Conservation (phyloP, 1,140 invertebrate genomes). For the Elymnias hypermnestra region DNA sequence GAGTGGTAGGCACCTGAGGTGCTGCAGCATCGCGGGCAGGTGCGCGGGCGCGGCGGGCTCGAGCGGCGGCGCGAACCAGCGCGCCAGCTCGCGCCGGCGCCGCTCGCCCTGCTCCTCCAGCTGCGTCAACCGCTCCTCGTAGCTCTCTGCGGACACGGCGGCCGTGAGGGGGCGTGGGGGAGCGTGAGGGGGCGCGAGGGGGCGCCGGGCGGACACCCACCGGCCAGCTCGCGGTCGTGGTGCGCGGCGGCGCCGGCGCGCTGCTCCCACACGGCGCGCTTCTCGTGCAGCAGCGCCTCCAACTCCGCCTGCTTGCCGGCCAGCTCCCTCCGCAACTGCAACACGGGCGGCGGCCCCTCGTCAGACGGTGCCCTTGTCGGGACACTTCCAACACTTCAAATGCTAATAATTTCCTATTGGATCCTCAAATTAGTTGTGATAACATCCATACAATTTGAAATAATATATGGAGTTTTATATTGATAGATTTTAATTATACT, state of each 20-base stretch:
- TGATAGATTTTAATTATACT: too few species aligned
- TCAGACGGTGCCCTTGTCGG: too few species aligned
- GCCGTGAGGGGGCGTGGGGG: too few species aligned
- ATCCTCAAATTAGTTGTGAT: too few species aligned
- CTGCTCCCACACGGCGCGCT: conserved; percentile 59
- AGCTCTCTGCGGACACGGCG: conserved; percentile 56
- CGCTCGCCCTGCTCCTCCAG: conserved; percentile 48
- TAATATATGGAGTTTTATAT: too few species aligned
- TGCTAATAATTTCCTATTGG: too few species aligned
- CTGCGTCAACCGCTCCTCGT: conserved; percentile 52
- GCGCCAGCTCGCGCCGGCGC: conserved; percentile 41
- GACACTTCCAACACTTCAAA: too few species aligned
- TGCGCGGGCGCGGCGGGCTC: conserved; percentile 36
- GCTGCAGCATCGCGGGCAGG: conserved; percentile 51
- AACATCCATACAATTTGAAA: too few species aligned
- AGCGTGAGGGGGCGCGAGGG: too few species aligned
- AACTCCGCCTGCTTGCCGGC: conserved; percentile 58
- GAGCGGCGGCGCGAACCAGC: conserved; percentile 42
- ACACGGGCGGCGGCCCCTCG: too few species aligned
- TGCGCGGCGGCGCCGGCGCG: conserved; percentile 52
- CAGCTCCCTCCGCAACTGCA: conserved; percentile 50
- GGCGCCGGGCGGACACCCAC: too few species aligned
- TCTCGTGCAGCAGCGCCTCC: conserved; percentile 55
- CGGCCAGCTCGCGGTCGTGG: conserved; percentile 52
- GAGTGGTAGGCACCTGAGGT: conserved; percentile 44